phyloP scores from a whole-genome alignment of 2,888 invertebrate genomes.

The Patella depressa region DNA sequence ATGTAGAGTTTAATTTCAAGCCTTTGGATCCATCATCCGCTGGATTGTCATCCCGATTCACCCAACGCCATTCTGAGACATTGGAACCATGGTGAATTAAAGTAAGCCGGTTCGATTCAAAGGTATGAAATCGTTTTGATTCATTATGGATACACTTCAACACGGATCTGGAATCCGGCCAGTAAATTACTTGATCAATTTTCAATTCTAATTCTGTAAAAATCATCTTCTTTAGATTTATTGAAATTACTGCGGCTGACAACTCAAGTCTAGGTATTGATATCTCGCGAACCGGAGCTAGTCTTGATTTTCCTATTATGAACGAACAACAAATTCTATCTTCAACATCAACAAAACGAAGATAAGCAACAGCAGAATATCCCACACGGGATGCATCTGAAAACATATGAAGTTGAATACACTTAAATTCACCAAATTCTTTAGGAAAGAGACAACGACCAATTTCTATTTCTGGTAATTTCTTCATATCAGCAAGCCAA shows the following conservation, averaged over 20 bases:
- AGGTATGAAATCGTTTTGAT: not conserved
- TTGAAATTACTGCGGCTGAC: not conserved
- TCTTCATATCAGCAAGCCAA: not conserved
- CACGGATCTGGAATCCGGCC: not conserved
- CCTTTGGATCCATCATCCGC: slow-evolving; percentile 6
- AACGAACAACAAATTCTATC: not conserved
- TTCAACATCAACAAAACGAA: not conserved
- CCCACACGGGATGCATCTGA: not conserved
- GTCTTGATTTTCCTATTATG: not conserved
- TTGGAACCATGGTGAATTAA: not conserved
- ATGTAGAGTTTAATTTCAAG: not conserved
- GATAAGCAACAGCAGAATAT: not conserved
- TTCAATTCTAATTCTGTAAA: not conserved
- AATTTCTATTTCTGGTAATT: no score
- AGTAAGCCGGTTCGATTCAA: not conserved
- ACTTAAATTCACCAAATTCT: not conserved
- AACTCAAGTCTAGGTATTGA: not conserved
- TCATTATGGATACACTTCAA: slow-evolving; percentile 3
- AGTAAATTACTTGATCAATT: not conserved
- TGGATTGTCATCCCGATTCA: not conserved
- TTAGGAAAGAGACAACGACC: not conserved
- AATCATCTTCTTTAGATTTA: not conserved
- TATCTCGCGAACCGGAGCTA: not conserved
- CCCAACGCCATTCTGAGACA: slow-evolving; percentile 3
- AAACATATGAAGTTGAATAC: not conserved